A percentile compares a stretch with the other conserved stretches of the same genome.
phyloP scores from a whole-genome alignment of 30 jellyfish, hydroid and myxozoan genomes.

The Hydractinia echinata region DNA sequence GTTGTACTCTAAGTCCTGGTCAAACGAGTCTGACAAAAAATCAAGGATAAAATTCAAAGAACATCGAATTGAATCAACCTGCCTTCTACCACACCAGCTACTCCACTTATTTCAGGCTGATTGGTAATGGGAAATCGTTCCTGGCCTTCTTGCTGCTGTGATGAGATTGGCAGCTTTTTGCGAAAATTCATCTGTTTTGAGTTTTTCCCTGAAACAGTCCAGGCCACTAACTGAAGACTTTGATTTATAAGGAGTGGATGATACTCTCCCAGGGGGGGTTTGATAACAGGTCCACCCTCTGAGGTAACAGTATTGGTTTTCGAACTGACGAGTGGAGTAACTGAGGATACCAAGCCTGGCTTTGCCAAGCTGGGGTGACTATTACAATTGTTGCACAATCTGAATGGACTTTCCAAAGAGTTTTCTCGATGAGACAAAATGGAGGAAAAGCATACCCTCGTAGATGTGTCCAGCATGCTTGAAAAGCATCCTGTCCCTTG shows the following conservation, averaged over 20 bases:
- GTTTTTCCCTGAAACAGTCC: slow-evolving; percentile 31
- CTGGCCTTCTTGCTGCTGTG: slow-evolving; percentile 37
- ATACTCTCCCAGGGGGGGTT: not conserved
- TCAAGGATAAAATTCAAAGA: not conserved
- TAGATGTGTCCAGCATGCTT: not conserved
- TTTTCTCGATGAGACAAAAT: not conserved
- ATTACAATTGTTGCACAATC: not conserved
- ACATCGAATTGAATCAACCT: not conserved
- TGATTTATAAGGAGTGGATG: slow-evolving; percentile 14
- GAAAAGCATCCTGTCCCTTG: not conserved
- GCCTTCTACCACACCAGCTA: slow-evolving; percentile 35
- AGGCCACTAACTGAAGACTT: slow-evolving; percentile 29
- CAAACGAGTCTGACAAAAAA: not conserved
- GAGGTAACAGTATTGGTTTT: slow-evolving; percentile 8
- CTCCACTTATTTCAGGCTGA: no score
- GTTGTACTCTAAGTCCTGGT: not conserved
- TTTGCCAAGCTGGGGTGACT: not conserved
- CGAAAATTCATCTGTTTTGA: slow-evolving; percentile 20
- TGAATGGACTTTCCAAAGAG: not conserved
- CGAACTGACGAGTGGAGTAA: slow-evolving; percentile 3
- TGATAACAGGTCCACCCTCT: not conserved
- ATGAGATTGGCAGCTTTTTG: slow-evolving; percentile 32
- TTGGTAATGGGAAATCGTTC: slow-evolving; percentile 17
- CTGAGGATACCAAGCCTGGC: slow-evolving; percentile 20
- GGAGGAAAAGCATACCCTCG: not conserved